These are phyloP conservation scores for Protobothrops mucrosquamatus DNA, from an alignment of 2,113 vertebrate genomes.

Conservation along the genomic window DNA sequence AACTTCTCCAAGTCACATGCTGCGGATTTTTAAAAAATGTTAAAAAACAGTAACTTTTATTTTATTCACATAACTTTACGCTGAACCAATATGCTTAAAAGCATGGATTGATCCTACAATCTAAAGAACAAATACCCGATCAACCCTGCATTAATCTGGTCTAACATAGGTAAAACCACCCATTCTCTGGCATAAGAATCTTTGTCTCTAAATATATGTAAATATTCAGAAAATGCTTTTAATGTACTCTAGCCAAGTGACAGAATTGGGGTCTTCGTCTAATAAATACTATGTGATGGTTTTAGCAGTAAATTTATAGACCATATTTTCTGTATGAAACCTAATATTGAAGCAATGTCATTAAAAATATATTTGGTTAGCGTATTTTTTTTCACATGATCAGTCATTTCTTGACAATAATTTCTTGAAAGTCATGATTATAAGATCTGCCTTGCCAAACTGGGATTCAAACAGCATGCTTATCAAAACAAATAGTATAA, in stretches of 20 bases:
- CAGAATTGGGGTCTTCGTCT: neutral
- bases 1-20: neutral
- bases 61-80: neutral
- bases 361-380: neutral
- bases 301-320: neutral
- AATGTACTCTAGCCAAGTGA: neutral
- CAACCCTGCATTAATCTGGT: neutral
- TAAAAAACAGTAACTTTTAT: neutral
- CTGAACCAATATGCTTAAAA: neutral
- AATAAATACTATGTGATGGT: neutral
- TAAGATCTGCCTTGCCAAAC: slow-evolving; percentile 1
- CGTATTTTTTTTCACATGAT: neutral
- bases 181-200: neutral
- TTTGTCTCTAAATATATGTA: neutral
- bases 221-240: neutral
- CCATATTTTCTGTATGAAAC: neutral
- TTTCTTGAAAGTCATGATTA: neutral
- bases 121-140: neutral
- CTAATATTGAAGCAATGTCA: neutral
- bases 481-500: slow-evolving; percentile 12
- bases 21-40: neutral
- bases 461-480: neutral
- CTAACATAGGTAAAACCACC: neutral
- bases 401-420: neutral
- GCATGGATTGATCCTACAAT: neutral